Base-by-base conservation (phyloP, 2,113 vertebrate species). In the Patagioenas fasciata region DNA sequence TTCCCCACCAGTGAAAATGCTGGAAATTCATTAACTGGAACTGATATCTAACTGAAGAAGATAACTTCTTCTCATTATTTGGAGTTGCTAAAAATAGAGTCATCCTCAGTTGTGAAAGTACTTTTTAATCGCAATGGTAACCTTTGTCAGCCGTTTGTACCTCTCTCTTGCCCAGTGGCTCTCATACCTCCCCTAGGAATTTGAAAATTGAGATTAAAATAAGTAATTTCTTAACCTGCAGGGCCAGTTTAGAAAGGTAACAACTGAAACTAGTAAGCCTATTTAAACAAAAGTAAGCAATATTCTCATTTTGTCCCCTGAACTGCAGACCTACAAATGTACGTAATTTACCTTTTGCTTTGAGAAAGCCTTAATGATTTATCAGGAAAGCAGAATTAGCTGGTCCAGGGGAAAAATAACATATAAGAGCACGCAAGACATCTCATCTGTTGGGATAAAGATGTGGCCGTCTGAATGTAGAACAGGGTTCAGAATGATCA, bases 301-400 rank as follows among this genome's bases (percentile, higher is more conserved):
- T 50, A 32, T 42, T 75, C 67, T 69, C 67, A 36, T 67, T 77
- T 54, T 47, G 15, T 0, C 20, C 80, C 50, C 32, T 29, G 31
- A 34, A 51, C 18, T 3, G 2, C 42, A 44, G 42, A 13, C 47
- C 28, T 5, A 21, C 25, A 0, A 1, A 11, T 3, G 34, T 17
- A 20, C 10, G 25, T 4, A 19, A 69, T 10, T 80, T 19, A 48
- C 53, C 38, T 81, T 62, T 13, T 58, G 60, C 66, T 87, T 24
- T 24, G 61, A 66, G 48, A 56, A 87, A 88, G 13, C 58, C 38
- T 32, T 60, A 15, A 4, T 14, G 71, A 44, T 4, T 1, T 3
- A 18, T 10, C 62, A 74, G 40, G 42, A 24, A n/a, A 79, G 51
- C 11, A 44, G 40, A 67, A 62, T 17, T 38, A 51, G 53, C 51